phyloP scores from a whole-genome alignment of 2,888 invertebrate genomes.

The Alentia gelatinosa region DNA sequence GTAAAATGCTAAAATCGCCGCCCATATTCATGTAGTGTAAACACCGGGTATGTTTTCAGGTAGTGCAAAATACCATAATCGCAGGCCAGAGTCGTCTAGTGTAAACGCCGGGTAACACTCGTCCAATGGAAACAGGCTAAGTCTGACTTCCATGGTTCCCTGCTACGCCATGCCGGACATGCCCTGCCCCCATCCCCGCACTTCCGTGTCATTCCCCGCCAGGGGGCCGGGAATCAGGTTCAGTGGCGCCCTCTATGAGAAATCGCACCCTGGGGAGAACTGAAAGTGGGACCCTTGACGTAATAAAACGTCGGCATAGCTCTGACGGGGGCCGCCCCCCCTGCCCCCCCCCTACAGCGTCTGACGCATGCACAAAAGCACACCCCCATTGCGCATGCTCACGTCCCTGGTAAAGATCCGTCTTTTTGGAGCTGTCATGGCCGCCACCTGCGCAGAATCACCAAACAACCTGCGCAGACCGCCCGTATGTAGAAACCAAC shows the following conservation, averaged over 20 bases:
- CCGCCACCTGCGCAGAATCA: neutral
- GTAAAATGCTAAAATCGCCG: no score
- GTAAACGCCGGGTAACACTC: no score
- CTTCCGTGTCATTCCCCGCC: neutral
- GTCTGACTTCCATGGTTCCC: no score
- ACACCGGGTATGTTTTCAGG: no score
- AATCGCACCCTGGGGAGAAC: neutral
- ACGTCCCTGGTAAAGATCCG: neutral
- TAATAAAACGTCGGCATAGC: neutral
- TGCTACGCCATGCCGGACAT: neutral
- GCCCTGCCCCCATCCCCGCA: neutral
- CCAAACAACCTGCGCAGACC: neutral
- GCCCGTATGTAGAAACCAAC: neutral
- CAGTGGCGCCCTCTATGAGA: neutral
- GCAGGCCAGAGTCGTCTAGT: no score
- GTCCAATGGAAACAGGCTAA: no score
- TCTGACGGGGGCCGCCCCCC: neutral
- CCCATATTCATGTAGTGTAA: no score
- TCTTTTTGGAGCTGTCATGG: neutral
- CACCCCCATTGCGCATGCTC: no score
- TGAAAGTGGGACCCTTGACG: neutral
- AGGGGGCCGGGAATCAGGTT: neutral
- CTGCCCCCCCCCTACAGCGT: neutral
- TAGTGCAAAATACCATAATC: no score
- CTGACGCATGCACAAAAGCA: no score